Evolutionary conservation across 2,888 invertebrate species (phyloP), one percentile per base, ranked within the genome.

Genomic region (Yponomeuta cagnagella): DNA sequence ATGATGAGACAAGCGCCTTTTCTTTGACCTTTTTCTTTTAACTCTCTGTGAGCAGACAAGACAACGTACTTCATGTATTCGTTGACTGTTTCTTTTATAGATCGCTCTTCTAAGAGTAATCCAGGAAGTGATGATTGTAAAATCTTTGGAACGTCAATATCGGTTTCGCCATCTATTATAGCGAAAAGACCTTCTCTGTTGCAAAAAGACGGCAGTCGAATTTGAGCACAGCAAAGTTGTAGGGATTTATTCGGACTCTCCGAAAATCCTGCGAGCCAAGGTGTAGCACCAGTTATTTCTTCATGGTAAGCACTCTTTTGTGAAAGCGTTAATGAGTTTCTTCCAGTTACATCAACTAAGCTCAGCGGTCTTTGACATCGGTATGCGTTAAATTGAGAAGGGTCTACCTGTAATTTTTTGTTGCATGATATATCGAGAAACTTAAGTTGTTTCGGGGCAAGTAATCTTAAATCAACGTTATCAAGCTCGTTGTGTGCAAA

Each of bases 51-150:
- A 0, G 96, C 95, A 30, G 97, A 95, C 10, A 97, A 87, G 74
- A 97, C 93, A 0, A 97, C 96, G 82, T 96, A 97, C 80, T 97
- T 97, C 93, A 97, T 94, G 76, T 97, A 97, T 78, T 97, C 97
- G 71, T 93, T 93, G 0, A 95, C 94, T 0, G 96, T 96, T 84
- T 96, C 96, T 81, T 96, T 96, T 4, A 96, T 94, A 0, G 96
- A 95, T 75, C 95, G 93, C 85, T 97, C 97, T 85, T 97, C 96
- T 30, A 96, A 88, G 31, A 97, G 86, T 37, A 97, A 93, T n/a
- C 96, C 95, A 0, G 97, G 97, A 73, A 97, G 94, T 73, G 95
- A 93, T 76, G 95, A 95, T 73, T 96, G 95, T 73, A 97, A 91
- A 63, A 95, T 93, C 79, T 93, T 93, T 1, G 96, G 95, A 43